Conservation (phyloP, 2,888 invertebrate genomes). For the Eudasyphora cyanicolor region DNA sequence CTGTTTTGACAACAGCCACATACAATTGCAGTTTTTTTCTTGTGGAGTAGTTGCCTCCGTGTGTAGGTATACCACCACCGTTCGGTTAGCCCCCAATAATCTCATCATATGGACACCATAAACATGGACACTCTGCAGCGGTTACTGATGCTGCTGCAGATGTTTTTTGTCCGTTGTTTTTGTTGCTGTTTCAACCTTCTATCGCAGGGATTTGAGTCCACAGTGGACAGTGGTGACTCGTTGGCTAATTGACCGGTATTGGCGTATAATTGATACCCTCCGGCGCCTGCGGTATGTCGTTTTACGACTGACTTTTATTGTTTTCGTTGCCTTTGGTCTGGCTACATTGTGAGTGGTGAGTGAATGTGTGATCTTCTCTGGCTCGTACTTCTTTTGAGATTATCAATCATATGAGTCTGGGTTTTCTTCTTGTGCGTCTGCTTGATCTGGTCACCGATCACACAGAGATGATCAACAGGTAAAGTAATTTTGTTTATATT, state of each 20-base stretch:
- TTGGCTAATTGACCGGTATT: slow-evolving; percentile 62
- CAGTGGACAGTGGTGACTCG: slow-evolving; percentile 54
- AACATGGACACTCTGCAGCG: neutral
- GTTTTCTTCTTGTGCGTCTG: slow-evolving; percentile 12
- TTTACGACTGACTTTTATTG: slow-evolving; percentile 57
- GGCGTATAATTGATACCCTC: slow-evolving; percentile 62
- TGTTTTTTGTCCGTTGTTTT: slow-evolving; percentile 7
- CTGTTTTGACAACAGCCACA: neutral
- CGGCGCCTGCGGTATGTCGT: slow-evolving; percentile 60
- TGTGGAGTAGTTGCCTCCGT: slow-evolving; percentile 11
- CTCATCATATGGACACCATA: slow-evolving; percentile 1
- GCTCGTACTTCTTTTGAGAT: slow-evolving; percentile 19
- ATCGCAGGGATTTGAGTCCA: slow-evolving; percentile 34
- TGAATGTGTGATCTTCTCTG: slow-evolving; percentile 8
- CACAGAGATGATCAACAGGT: slow-evolving; percentile 35
- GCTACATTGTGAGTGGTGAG: neutral
- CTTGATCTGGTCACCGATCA: slow-evolving; percentile 15
- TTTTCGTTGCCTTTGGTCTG: neutral
- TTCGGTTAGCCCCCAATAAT: neutral
- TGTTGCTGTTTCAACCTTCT: neutral
- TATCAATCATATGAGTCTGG: slow-evolving; percentile 56
- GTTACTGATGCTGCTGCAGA: slow-evolving; percentile 14
- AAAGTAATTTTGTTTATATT: slow-evolving; percentile 46
- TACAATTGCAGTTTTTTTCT: neutral
- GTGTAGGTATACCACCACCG: neutral